Evolutionary conservation across 2,797 vertebrate species (phyloP).

Genomic region (Dallia pectoralis): DNA sequence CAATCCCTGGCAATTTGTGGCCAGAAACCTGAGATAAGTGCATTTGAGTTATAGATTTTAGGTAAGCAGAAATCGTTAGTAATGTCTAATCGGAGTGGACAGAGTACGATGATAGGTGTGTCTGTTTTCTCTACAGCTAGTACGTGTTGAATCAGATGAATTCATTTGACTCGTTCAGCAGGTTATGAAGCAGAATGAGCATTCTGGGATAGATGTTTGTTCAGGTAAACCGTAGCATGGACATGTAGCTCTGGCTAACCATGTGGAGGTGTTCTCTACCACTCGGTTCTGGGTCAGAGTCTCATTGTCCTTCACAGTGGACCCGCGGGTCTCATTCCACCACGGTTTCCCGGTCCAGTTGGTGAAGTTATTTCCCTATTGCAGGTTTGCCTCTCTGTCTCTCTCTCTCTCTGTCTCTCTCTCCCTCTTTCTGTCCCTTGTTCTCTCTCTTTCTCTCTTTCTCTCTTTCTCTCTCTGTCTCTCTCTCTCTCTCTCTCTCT

Average conservation of each 20-base stretch:
- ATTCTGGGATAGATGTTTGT: not conserved
- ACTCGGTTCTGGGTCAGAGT: not conserved
- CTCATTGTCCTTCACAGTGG: not conserved
- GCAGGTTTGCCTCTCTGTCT: slow-evolving; percentile 29
- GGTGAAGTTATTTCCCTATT: slow-evolving; percentile 11
- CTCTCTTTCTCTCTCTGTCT: not conserved
- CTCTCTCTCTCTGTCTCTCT: slow-evolving; percentile 18
- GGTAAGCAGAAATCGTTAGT: not conserved
- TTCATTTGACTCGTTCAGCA: not conserved
- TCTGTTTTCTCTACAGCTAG: not conserved
- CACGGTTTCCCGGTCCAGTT: not conserved
- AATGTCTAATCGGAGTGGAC: not conserved
- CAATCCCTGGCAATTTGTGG: no score
- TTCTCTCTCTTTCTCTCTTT: not conserved
- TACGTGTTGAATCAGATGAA: not conserved
- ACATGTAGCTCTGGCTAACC: not conserved
- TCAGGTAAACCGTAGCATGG: not conserved
- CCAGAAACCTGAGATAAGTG: no score
- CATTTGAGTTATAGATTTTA: not conserved
- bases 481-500: not conserved
- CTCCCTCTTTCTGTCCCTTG: not conserved
- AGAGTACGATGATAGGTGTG: not conserved
- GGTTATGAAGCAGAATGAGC: not conserved
- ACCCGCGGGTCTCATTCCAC: not conserved
- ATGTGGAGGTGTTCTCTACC: not conserved